Percentiles rank a stretch among this genome's conserved stretches.
These are phyloP conservation scores for Mesochorus sp. DNA, from an alignment of 2,888 invertebrate genomes.

Conservation along the genomic window DNA sequence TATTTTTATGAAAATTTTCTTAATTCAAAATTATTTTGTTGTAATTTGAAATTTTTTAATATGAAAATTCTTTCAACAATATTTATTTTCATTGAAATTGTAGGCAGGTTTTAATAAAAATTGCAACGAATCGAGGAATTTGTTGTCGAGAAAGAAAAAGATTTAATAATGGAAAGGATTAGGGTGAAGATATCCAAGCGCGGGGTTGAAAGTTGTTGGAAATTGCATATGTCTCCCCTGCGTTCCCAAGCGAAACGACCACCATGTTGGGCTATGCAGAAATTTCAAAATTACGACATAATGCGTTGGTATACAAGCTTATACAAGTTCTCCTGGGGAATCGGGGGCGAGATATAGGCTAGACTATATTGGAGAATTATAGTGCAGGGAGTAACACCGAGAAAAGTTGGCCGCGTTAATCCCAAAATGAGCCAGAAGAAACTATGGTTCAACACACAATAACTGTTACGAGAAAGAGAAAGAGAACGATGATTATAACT, in stretches of 20 bases:
- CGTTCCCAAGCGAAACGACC: slow-evolving; percentile 12
- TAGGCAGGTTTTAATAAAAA: no score
- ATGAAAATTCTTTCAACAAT: no score
- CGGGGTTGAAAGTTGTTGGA: not conserved
- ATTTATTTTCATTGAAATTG: no score
- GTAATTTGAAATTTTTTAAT: no score
- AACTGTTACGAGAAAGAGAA: not conserved
- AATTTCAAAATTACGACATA: slow-evolving; percentile 44
- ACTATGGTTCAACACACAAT: slow-evolving; percentile 18
- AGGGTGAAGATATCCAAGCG: not conserved
- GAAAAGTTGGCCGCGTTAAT: slow-evolving; percentile 45
- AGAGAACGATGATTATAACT: slow-evolving; percentile 9
- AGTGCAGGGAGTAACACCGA: slow-evolving; percentile 17
- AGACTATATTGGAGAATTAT: slow-evolving; percentile 33
- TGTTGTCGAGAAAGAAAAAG: no score
- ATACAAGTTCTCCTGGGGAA: slow-evolving; percentile 45
- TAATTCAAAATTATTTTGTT: no score
- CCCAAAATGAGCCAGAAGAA: slow-evolving; percentile 42
- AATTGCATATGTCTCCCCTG: not conserved
- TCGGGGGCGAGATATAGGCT: not conserved
- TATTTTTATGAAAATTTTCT: no score
- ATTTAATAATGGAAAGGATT: not conserved
- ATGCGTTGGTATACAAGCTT: slow-evolving; percentile 38
- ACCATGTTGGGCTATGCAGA: slow-evolving; percentile 17
- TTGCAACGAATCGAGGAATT: no score